Conservation (phyloP, 2,113 vertebrate genomes). For the Mus musculus region DNA sequence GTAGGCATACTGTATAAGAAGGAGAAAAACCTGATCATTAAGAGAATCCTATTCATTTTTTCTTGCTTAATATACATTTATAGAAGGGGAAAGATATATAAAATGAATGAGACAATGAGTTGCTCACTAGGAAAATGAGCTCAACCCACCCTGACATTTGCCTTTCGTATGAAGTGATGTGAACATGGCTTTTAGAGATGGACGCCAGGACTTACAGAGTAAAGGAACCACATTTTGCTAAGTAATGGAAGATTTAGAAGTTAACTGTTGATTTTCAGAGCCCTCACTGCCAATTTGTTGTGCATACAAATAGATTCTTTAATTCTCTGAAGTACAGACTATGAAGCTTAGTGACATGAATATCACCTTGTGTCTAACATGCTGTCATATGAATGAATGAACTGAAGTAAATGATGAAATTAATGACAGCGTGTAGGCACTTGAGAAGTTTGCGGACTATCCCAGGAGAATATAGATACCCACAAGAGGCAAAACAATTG, state of each 20-base stretch:
- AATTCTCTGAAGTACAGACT: neutral
- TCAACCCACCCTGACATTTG: neutral
- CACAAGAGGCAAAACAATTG: neutral
- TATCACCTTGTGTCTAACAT: neutral
- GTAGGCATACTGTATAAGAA: neutral
- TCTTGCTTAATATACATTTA: slow-evolving; percentile 7
- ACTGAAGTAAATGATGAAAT: neutral
- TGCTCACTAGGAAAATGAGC: neutral
- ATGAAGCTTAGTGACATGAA: neutral
- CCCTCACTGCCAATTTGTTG: neutral
- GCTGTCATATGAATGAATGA: neutral
- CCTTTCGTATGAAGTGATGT: neutral
- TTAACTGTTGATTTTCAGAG: neutral
- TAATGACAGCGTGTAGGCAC: neutral
- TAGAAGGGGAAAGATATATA: neutral
- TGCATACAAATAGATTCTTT: neutral
- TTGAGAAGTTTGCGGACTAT: neutral
- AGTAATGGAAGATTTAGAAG: slow-evolving; percentile 7
- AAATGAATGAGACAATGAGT: neutral
- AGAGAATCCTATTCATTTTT: neutral
- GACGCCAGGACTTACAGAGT: neutral
- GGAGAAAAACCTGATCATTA: neutral
- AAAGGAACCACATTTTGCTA: slow-evolving; percentile 23
- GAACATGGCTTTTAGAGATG: neutral
- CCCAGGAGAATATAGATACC: neutral